phyloP scores from a whole-genome alignment of 2,113 vertebrate genomes.

The Loxodonta africana region DNA sequence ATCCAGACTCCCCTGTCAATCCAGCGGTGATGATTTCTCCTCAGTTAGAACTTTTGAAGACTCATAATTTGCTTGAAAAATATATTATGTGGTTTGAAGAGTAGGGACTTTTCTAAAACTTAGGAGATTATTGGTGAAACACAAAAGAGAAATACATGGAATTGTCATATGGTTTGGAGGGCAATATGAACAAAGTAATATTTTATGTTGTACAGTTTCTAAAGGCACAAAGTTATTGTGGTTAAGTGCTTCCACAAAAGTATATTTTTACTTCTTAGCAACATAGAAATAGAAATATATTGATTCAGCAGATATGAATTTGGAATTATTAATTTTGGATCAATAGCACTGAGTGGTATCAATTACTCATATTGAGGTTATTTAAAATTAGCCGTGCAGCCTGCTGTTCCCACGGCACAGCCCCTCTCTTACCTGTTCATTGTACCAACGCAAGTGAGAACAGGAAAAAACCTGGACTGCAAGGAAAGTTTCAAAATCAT shows the following conservation, averaged over 20 bases:
- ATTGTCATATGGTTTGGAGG: not conserved
- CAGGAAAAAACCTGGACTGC: slow-evolving; percentile 63
- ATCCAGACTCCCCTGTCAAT: not conserved
- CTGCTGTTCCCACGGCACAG: not conserved
- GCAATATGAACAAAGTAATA: not conserved
- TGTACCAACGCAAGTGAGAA: slow-evolving; percentile 51
- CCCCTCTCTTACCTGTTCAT: not conserved
- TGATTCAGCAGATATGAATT: not conserved
- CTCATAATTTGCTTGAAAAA: not conserved
- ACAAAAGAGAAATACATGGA: not conserved
- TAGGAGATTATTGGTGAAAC: not conserved
- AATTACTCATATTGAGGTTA: not conserved
- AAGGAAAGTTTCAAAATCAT: slow-evolving; percentile 53
- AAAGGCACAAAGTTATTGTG: not conserved
- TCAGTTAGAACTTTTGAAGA: not conserved
- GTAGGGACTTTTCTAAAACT: not conserved
- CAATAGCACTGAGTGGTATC: not conserved
- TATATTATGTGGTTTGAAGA: not conserved
- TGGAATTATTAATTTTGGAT: slow-evolving; percentile 19
- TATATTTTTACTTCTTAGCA: not conserved
- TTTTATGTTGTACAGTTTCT: not conserved
- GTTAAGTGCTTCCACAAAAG: not conserved
- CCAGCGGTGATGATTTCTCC: not conserved
- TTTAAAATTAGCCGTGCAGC: not conserved
- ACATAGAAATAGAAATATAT: not conserved